Conservation (phyloP, 1,140 invertebrate genomes). For the Lutraria rhynchaena region DNA sequence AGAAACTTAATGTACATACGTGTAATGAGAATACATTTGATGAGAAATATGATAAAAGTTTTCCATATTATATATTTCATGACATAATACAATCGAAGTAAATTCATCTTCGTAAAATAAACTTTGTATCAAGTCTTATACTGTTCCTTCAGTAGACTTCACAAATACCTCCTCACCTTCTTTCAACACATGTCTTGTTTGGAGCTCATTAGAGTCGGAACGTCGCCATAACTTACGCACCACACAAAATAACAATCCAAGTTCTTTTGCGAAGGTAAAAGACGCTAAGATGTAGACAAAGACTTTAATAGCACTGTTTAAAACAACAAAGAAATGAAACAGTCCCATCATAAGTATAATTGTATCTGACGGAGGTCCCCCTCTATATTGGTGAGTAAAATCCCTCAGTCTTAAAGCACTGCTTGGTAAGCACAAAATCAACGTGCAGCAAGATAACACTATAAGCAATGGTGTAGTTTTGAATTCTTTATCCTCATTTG, state of each 20-base stretch:
- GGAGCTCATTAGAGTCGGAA: background rate
- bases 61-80: too few species aligned
- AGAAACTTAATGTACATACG: too few species aligned
- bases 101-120: too few species aligned
- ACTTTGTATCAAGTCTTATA: too few species aligned
- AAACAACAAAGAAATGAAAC: slow-evolving; percentile 48
- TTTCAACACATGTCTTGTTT: background rate
- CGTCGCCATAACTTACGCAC: background rate
- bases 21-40: too few species aligned
- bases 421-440: slow-evolving; percentile 45
- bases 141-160: background rate
- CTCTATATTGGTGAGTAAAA: background rate
- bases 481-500: slow-evolving; percentile 44
- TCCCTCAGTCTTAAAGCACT: slow-evolving; percentile 6
- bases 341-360: slow-evolving; percentile 7
- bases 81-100: too few species aligned
- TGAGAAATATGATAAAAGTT: too few species aligned
- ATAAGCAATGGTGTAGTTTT: slow-evolving; percentile 55
- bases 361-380: background rate
- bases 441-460: slow-evolving; percentile 6
- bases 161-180: background rate
- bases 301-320: slow-evolving; percentile 52
- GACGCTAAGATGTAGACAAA: slow-evolving; percentile 47
- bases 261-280: slow-evolving; percentile 20
- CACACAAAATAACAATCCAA: slow-evolving; percentile 16